Conservation (phyloP, 2,113 vertebrate species). For the Muntiacus reevesi region DNA sequence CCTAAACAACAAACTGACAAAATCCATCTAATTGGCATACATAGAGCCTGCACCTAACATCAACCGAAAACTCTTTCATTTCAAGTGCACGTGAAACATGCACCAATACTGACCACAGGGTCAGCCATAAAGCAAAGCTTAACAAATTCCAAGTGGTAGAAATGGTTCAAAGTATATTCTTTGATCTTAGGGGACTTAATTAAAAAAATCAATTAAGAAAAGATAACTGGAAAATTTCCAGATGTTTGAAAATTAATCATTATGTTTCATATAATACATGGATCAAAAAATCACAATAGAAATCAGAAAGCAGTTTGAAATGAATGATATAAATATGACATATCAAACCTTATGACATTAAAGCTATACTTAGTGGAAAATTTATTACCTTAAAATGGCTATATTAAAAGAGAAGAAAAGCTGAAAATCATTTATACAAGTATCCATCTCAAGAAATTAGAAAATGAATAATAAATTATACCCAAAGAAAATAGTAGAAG, state of each 20-base stretch:
- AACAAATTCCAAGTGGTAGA: not conserved
- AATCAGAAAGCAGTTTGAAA: not conserved
- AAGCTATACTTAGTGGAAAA: not conserved
- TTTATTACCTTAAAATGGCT: not conserved
- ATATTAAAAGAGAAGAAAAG: not conserved
- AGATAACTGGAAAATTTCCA: not conserved
- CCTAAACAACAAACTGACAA: not conserved
- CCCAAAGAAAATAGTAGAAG: not conserved
- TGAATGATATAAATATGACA: not conserved
- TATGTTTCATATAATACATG: not conserved
- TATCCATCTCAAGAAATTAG: not conserved
- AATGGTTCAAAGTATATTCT: not conserved
- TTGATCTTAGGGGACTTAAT: not conserved
- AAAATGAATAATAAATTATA: not conserved
- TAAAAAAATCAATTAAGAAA: not conserved
- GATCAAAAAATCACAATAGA: not conserved
- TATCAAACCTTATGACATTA: not conserved
- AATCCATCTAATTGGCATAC: not conserved
- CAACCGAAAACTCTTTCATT: not conserved
- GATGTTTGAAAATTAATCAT: not conserved
- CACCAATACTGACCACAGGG: too few relatives aligned
- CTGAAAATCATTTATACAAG: not conserved
- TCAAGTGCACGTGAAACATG: not conserved
- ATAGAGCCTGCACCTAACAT: not conserved
- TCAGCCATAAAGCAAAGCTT: not conserved